These are phyloP conservation scores for Reticulitermes speratus DNA, from an alignment of 1,140 invertebrate genomes.

Conservation along the genomic window DNA sequence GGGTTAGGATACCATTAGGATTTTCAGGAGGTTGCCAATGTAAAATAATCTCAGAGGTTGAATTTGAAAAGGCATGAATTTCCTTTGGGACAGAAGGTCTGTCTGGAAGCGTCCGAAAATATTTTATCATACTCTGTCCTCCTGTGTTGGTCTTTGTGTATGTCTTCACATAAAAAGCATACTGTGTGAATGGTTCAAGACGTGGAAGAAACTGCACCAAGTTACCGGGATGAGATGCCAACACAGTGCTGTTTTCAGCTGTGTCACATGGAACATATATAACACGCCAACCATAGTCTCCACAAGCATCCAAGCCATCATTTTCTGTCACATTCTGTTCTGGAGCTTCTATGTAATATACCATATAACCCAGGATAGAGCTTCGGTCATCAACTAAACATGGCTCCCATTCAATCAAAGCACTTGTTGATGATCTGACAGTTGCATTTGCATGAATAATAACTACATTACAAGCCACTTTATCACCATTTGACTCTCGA, in stretches of 20 bases:
- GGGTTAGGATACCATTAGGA: slow-evolving; percentile 63
- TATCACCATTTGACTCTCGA: slow-evolving; percentile 66
- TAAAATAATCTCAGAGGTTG: slow-evolving; percentile 52
- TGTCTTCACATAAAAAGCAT: slow-evolving; percentile 67
- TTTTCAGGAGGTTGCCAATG: slow-evolving; percentile 60
- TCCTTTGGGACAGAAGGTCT: slow-evolving; percentile 58
- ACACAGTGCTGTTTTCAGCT: neutral
- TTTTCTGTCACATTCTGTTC: slow-evolving; percentile 50
- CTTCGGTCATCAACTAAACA: slow-evolving; percentile 35
- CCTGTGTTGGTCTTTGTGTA: slow-evolving; percentile 47
- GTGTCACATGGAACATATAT: neutral
- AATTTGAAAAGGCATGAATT: slow-evolving; percentile 47
- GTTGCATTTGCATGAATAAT: slow-evolving; percentile 50
- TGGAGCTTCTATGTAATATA: slow-evolving; percentile 58
- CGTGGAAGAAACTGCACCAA: neutral
- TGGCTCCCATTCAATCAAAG: slow-evolving; percentile 54
- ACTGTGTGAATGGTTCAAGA: slow-evolving; percentile 62
- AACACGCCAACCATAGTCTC: neutral
- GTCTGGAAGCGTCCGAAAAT: slow-evolving; percentile 60
- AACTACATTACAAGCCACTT: slow-evolving; percentile 60
- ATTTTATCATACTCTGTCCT: slow-evolving; percentile 55
- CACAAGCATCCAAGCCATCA: neutral
- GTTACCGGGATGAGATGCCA: neutral
- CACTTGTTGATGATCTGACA: slow-evolving; percentile 45
- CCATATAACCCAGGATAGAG: slow-evolving; percentile 57